Conservation (phyloP, 2,113 vertebrate species). For the Phainopepla nitens region DNA sequence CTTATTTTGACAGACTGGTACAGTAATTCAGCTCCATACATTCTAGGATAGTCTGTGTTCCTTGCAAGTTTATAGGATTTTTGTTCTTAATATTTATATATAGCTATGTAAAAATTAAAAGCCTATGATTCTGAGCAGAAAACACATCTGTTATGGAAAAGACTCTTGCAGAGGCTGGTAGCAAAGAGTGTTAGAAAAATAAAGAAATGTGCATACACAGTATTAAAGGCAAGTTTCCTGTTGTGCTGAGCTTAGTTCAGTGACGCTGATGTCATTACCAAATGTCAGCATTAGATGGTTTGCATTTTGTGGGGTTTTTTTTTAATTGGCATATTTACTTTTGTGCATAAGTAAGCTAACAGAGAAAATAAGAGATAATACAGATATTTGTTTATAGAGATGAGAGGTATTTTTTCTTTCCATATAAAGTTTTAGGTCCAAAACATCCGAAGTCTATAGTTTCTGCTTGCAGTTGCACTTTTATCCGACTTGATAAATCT, state of each 20-base stretch:
- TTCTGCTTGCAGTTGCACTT: conserved; percentile 66
- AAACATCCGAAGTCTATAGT: conserved; percentile 60
- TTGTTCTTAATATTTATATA: not conserved
- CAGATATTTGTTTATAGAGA: conserved; percentile 32
- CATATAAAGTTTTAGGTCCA: conserved; percentile 60
- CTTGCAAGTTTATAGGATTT: not conserved
- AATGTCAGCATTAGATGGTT: not conserved
- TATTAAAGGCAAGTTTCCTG: not conserved
- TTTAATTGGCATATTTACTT: conserved; percentile 6
- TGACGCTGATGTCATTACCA: not conserved
- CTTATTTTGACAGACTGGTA: not conserved
- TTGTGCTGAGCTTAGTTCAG: not conserved
- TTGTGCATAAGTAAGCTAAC: conserved; percentile 33
- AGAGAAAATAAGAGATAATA: conserved; percentile 24
- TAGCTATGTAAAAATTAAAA: conserved; percentile 2
- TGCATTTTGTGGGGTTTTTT: not conserved
- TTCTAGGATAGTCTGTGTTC: not conserved
- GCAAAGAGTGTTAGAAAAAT: not conserved
- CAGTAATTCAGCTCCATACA: not conserved
- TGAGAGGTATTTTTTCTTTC: conserved; percentile 67
- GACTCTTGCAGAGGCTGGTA: not conserved
- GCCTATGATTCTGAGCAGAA: not conserved
- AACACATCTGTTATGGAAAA: not conserved
- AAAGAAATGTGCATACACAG: not conserved
- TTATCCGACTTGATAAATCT: conserved; percentile 62